Evolutionary conservation across 2,888 invertebrate species (phyloP), one percentile per base, ranked within the genome.

Genomic region (Mimumesa dahlbomi): DNA sequence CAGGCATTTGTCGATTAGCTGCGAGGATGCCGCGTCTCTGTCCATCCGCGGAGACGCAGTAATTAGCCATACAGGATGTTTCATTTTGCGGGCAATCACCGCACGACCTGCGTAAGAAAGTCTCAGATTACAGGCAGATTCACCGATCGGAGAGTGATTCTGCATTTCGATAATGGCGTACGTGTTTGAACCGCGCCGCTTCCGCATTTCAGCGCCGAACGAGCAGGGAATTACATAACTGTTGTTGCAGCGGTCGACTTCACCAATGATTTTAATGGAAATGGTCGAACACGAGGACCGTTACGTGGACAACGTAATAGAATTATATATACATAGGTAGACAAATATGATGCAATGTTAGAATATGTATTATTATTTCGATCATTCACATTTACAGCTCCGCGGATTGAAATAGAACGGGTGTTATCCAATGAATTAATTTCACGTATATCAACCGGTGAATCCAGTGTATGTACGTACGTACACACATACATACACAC

Each of bases 1-100:
- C 95, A 0, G 95, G 95, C 16, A 95, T 88, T 82, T 91, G 91
- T 54, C 94, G 91, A 84, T 95, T 95, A 16, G 93, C 93, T 0
- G 93, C 91, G 13, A 94, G 90, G 9, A 95, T 91, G 0, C 92
- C 92, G 25, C 93, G 91, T 53, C 92, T 91, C 13, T 92, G 90
- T 0, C 94, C 94, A 79, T 94, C 94, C 0, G 92, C 93, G 6
- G 93, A 91, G 73, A 94, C 91, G 81, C 95, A 95, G 81, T 93
- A 92, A 4, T 91, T 89, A 4, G 92, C 91, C 56, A 87, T 78
- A 86, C 95, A 95, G 70, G 92, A 91, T 0, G 91, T 92, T 63
- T 91, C 87, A 81, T 92, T 93, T 62, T 90, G 91, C 11, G 92
- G 92, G 84, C 95, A 95, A 82, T 91, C 91, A 64, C 92, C 93